A percentile compares a stretch with the other conserved stretches of the same genome.
These are phyloP conservation scores for Leptopilina clavipes DNA, from an alignment of 1,140 invertebrate species.

Conservation along the genomic window DNA sequence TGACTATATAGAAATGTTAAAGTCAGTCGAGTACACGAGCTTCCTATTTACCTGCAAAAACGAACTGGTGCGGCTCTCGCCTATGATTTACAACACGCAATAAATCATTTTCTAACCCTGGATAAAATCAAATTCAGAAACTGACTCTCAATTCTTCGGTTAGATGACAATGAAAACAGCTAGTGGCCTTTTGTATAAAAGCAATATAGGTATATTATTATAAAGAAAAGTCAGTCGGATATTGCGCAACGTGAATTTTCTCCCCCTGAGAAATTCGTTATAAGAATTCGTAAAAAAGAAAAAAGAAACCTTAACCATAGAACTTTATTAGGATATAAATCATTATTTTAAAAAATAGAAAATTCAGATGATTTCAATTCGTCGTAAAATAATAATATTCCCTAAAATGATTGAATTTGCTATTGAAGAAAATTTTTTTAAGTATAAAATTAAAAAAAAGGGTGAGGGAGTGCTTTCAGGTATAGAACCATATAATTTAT, in stretches of 20 bases:
- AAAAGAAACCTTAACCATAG: neutral
- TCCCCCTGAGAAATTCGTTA: neutral
- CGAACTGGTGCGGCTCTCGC: slow-evolving; percentile 20
- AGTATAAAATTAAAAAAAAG: neutral
- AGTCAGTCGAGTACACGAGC: slow-evolving; percentile 41
- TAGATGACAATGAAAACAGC: slow-evolving; percentile 36
- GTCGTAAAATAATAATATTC: neutral
- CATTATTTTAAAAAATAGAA: neutral
- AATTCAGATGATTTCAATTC: neutral
- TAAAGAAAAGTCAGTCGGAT: slow-evolving; percentile 12
- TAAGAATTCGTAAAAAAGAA: neutral
- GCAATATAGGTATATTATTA: neutral
- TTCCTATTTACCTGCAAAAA: slow-evolving; percentile 49
- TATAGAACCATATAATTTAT: neutral
- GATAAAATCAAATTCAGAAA: slow-evolving; percentile 31
- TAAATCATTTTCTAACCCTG: slow-evolving; percentile 50
- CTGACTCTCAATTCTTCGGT: slow-evolving; percentile 37
- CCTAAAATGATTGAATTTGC: neutral
- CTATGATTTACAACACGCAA: slow-evolving; percentile 49
- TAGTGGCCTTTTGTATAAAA: slow-evolving; percentile 17
- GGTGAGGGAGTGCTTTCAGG: neutral
- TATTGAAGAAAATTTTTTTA: neutral
- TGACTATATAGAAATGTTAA: slow-evolving; percentile 42
- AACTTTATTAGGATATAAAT: slow-evolving; percentile 23
- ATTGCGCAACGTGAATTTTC: slow-evolving; percentile 24